These are phyloP conservation scores for Eleutherodactylus coqui DNA, from an alignment of 2,797 vertebrate species.

Conservation along the genomic window DNA sequence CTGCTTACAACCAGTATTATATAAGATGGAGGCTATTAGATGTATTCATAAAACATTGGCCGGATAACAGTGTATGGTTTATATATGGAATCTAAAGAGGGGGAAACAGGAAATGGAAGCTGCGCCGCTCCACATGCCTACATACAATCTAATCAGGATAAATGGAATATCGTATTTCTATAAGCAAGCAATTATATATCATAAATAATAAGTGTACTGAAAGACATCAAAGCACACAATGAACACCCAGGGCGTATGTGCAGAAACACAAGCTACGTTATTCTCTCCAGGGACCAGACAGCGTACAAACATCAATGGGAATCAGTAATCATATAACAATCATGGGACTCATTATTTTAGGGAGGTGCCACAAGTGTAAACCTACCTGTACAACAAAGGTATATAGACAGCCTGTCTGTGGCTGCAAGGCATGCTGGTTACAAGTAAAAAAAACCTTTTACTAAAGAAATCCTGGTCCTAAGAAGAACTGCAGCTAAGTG, in stretches of 20 bases:
- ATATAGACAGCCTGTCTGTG: background rate
- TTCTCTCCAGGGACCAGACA: constrained; percentile 10
- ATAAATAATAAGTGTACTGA: constrained; percentile 1
- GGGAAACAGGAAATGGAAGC: background rate
- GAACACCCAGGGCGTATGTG: background rate
- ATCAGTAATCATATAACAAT: constrained; percentile 14
- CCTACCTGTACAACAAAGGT: background rate
- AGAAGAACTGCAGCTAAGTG: no score
- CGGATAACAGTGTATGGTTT: background rate
- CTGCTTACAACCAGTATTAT: no score
- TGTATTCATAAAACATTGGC: background rate
- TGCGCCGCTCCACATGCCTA: background rate
- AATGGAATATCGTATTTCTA: constrained; percentile 9
- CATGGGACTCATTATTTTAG: background rate
- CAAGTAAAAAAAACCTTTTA: background rate
- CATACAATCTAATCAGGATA: constrained; percentile 2
- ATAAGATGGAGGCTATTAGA: background rate
- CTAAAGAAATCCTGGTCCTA: no score
- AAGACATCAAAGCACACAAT: background rate
- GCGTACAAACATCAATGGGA: background rate
- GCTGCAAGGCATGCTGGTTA: background rate
- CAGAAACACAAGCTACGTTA: background rate
- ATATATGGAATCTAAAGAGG: background rate
- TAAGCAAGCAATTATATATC: background rate
- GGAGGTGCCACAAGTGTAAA: background rate